Evolutionary conservation across 2,113 vertebrate genomes (phyloP), one percentile per base, ranked within the genome.

Genomic region (Syngnathus typhle): DNA sequence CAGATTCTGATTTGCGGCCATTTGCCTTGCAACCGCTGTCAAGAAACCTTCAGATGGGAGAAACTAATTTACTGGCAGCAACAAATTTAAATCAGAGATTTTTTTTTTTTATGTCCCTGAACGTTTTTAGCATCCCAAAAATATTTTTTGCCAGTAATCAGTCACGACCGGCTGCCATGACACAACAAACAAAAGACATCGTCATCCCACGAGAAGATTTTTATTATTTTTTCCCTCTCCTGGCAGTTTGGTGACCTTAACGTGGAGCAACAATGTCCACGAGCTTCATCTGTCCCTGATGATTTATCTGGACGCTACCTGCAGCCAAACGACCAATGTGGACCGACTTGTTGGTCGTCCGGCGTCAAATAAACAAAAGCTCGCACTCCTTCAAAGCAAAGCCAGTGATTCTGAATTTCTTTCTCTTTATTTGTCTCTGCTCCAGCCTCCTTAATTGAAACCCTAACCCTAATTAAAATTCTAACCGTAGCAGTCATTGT

Each of bases 301-400:
- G 73, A 82, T 82, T 84, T 81, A 79, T 80, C 71, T 77, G 47
- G 27, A 38, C 18, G 65, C 66, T 64, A 65, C 65, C 68, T 72
- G 56, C 64, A 69, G 66, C 65, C 59, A 72, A 46, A 74, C 54
- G 67, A 68, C 68, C 58, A 54, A 56, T 68, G 60, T 27, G n/a
- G 52, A 3, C 1, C 23, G 4, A 21, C 52, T 27, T 43, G 41
- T 43, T 43, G 41, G 41, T 13, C 9, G 41, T 43, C 41, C 3
- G 41, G 12, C 9, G 41, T 32, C 27, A 43, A 43, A 43, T 43
- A 12, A 43, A 32, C 27, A 0, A 32, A 32, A 32, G 27, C 27
- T 32, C 27, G 27, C 27, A 32, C 27, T 32, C 27, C 27, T 32
- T 3, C 27, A 32, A 12, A 43, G 41, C 41, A 43, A 43, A 43